phyloP scores from a whole-genome alignment of 2,888 invertebrate species.

The Stenolophus ochropezus region DNA sequence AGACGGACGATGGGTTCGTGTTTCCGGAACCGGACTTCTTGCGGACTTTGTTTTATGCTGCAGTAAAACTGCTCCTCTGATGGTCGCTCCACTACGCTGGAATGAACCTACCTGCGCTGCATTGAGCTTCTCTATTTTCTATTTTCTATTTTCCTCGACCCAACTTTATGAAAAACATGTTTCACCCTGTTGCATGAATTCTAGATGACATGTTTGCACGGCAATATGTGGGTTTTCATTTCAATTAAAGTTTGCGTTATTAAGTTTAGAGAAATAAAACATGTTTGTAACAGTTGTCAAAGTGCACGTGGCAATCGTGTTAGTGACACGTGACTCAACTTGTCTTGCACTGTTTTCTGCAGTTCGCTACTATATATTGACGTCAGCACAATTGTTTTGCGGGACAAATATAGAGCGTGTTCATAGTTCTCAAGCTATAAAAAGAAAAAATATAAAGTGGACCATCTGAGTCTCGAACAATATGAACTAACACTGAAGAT shows the following conservation, averaged over 20 bases:
- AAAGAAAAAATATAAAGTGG: too few species aligned
- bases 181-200: not conserved
- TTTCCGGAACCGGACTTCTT: not conserved
- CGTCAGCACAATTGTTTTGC: not conserved
- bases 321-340: slow-evolving; percentile 26
- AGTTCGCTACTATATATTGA: not conserved
- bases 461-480: too few species aligned
- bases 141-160: not conserved
- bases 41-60: slow-evolving; percentile 52
- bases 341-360: not conserved
- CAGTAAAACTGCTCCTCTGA: slow-evolving; percentile 45
- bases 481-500: too few species aligned
- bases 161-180: not conserved
- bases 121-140: slow-evolving; percentile 2
- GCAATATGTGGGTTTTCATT: slow-evolving; percentile 1
- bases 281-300: slow-evolving; percentile 13
- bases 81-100: slow-evolving; percentile 8
- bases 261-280: slow-evolving; percentile 26
- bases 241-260: slow-evolving; percentile 23
- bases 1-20: slow-evolving; percentile 44
- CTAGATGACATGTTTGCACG: not conserved
- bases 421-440: not conserved
- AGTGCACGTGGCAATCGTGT: slow-evolving; percentile 21
- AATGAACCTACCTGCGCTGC: slow-evolving; percentile 25
- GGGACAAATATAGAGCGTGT: not conserved